Base-by-base conservation (phyloP, 2,113 vertebrate species). In the Pelobates fuscus region DNA sequence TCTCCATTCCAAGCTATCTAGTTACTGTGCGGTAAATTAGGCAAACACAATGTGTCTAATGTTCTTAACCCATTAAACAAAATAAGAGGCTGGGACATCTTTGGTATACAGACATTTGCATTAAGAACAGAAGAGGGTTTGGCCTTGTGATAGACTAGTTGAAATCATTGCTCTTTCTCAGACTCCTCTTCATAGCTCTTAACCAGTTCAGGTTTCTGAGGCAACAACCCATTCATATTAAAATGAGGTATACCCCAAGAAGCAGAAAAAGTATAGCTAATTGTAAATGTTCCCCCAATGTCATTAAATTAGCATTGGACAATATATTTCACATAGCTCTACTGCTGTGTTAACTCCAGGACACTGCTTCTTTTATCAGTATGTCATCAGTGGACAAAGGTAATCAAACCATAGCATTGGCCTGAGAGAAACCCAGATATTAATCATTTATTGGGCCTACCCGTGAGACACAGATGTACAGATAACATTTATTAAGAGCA, bases 131-230 rank as follows among this genome's bases (percentile, higher is more conserved):
- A 49, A 17, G 44, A 49, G 4, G 14, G 44, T 49, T 49, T 4
- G 12, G 44, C 17, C 44, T 1, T 49, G 44, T 49, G 12, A 49
- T 18, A 2, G 44, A 49, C 44, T 37, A 37, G 32, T 37, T 37
- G 5, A 37, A 37, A 10, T 10, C 32, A 37, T 37, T 37, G 32
- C 32, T 49, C 44, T 49, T 49, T 55, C 52, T 55, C 20, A 20
- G 17, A 55, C 52, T 55, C 17, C 21, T 23, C 52, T 23, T 20
- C 52, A 55, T 20, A 23, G n/a, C 52, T 10, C 52, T 55, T 8
- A 55, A 23, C 52, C n/a, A 55, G 52, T 17, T 23, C 20, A 23
- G 52, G 52, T 55, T 55, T 55, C 52, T 55, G n/a, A 55, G 52
- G 52, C 52, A 55, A 55, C 52, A 55, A 21, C 7, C 52, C 12